Conservation (phyloP, 2,113 vertebrate species). For the Cervus canadensis region DNA sequence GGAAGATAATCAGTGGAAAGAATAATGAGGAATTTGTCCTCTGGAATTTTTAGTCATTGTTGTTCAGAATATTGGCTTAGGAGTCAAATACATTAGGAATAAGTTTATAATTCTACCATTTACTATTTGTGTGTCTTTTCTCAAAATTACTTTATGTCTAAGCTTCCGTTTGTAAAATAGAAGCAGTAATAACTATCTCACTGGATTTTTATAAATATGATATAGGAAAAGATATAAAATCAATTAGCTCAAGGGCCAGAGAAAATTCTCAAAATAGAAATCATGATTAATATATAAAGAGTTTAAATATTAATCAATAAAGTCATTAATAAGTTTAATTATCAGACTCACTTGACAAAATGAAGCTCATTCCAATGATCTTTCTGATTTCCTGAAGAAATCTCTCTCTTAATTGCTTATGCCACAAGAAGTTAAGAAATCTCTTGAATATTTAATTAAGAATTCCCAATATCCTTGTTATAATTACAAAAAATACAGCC, state of each 20-base stretch:
- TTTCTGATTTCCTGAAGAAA: not conserved
- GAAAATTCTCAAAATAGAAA: not conserved
- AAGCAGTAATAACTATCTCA: not conserved
- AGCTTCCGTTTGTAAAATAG: not conserved
- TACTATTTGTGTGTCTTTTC: not conserved
- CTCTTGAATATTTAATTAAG: conserved; percentile 15
- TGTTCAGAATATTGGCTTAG: not conserved
- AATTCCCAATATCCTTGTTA: conserved; percentile 31
- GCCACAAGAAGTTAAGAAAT: not conserved
- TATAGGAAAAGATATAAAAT: not conserved
- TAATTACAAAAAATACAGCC: not conserved
- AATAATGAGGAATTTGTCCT: not conserved
- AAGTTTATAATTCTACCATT: not conserved
- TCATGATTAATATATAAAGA: not conserved
- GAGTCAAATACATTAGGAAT: not conserved
- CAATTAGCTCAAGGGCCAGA: not conserved
- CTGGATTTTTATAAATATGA: not conserved
- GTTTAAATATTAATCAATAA: conserved; percentile 28
- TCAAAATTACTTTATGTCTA: not conserved
- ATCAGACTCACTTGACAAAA: not conserved
- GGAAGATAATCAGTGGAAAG: not conserved
- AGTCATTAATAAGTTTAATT: not conserved
- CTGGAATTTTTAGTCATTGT: not conserved
- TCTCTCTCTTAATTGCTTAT: not conserved
- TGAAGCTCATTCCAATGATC: not conserved